Conservation (phyloP, 2,113 vertebrate species). For the Pristiophorus japonicus region DNA sequence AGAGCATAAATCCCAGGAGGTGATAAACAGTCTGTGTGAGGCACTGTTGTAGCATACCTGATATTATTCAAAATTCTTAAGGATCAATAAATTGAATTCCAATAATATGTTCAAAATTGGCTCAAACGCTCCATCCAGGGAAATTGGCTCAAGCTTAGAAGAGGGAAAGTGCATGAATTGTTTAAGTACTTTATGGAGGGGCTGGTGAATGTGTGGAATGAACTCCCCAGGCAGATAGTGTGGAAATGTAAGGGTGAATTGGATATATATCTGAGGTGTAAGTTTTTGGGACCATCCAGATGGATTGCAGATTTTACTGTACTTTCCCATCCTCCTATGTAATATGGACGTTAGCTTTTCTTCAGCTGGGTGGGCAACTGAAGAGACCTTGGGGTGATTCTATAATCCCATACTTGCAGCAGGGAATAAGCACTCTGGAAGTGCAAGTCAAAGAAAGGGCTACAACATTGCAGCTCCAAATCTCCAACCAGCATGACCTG, state of each 20-base stretch:
- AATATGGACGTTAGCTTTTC: background rate
- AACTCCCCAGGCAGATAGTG: no score
- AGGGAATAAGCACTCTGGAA: background rate
- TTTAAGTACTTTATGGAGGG: no score
- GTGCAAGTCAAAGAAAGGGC: background rate
- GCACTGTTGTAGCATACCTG: no score
- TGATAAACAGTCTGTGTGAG: no score
- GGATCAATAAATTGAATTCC: background rate
- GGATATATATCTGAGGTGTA: no score
- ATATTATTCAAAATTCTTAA: background rate
- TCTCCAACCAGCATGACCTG: background rate
- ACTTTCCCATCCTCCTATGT: background rate
- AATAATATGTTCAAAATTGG: no score
- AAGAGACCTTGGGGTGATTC: background rate
- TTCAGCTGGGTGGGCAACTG: background rate
- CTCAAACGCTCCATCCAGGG: background rate
- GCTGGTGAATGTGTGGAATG: no score
- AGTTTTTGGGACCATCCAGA: background rate
- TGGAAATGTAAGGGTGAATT: no score
- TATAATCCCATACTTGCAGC: background rate
- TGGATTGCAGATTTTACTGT: background rate
- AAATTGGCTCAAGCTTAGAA: no score
- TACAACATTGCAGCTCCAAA: background rate
- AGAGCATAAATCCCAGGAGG: no score
- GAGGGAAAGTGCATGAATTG: no score